Evolutionary conservation across 1,140 invertebrate species (phyloP), one percentile per base, ranked within the genome.

Genomic region (Brachionus rubens): DNA sequence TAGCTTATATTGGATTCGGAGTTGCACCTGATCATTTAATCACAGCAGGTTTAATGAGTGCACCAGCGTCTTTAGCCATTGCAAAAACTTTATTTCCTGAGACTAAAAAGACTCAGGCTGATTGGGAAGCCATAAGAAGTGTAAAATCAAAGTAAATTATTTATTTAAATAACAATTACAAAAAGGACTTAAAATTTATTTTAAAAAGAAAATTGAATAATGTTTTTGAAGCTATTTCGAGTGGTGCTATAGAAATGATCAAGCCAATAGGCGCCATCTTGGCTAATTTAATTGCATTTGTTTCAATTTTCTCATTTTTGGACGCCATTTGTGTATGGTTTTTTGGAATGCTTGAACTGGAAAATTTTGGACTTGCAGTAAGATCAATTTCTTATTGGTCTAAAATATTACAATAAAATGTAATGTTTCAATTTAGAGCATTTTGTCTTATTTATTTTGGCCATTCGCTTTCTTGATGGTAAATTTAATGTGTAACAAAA

Each of bases 251-350:
- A n/a, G 28, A 54, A 26, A 54, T 40, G 21, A 26, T 75, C 1
- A 75, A 54, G 43, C 36, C 36, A 0, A 59, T 78, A 33, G 75
- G 56, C 0, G 46, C 50, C 16, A 65, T 79, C 5, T 41, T 77
- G 24, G 75, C 62, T 16, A 76, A 77, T 50, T 62, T 77, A 26
- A 78, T 79, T 26, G 75, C 77, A 33, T 77, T 79, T 75, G 62
- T 79, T 59, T 48, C 59, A 24, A 40, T 80, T 6, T 48, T 80
- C 19, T 68, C 76, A 40, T 80, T 80, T 54, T 2, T 80, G 6
- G 78, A 80, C 50, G 56, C 77, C n/a, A 77, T 77, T 16, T 76
- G 80, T 14, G 76, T 62, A 26, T 80, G 79, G 78, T 78, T 80
- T 30, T 79, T 79, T 10, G 36, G 52, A 16, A 65, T 75, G 56